A percentile compares a stretch with the other conserved stretches of the same genome.
Conservation (phyloP, 2,113 vertebrate genomes). For the Pollachius pollachius region DNA sequence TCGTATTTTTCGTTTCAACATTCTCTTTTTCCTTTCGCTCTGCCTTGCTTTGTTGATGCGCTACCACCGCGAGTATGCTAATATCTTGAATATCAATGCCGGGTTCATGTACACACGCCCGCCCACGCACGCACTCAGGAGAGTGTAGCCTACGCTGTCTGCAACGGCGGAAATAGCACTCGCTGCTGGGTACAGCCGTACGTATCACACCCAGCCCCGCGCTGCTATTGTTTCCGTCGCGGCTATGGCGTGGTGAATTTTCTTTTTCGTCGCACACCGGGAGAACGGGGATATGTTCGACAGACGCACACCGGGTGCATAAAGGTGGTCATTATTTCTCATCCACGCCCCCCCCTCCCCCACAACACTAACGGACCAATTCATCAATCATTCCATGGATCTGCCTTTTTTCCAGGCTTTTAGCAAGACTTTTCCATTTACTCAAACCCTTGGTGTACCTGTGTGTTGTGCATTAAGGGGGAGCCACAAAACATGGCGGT, state of each 20-base stretch:
- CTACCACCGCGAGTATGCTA: too few relatives aligned
- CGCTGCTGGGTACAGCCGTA: too few relatives aligned
- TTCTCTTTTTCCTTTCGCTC: too few relatives aligned
- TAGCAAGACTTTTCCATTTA: constrained; percentile 37
- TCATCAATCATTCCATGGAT: constrained; percentile 62
- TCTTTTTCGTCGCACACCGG: not conserved
- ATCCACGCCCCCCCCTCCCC: constrained; percentile 40
- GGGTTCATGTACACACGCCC: not conserved
- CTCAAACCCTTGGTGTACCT: too few relatives aligned
- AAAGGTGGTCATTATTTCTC: constrained; percentile 56
- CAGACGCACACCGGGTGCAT: constrained; percentile 26
- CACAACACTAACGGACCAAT: constrained; percentile 28
- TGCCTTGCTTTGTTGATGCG: too few relatives aligned
- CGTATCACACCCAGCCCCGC: too few relatives aligned
- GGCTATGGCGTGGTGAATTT: constrained; percentile 15
- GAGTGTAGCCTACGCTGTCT: too few relatives aligned
- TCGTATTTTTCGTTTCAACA: too few relatives aligned
- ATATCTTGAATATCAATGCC: too few relatives aligned
- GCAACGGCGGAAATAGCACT: too few relatives aligned
- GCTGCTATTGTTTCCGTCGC: constrained; percentile 13
- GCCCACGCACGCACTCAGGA: constrained; percentile 10
- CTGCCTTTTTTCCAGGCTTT: constrained; percentile 48
- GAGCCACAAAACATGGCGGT: too few relatives aligned
- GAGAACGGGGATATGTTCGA: constrained; percentile 26
- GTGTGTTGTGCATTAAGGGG: too few relatives aligned